Evolutionary conservation across 2,797 vertebrate species (phyloP), one percentile per base, ranked within the genome.

Genomic region (Zenarchopterus dispar): DNA sequence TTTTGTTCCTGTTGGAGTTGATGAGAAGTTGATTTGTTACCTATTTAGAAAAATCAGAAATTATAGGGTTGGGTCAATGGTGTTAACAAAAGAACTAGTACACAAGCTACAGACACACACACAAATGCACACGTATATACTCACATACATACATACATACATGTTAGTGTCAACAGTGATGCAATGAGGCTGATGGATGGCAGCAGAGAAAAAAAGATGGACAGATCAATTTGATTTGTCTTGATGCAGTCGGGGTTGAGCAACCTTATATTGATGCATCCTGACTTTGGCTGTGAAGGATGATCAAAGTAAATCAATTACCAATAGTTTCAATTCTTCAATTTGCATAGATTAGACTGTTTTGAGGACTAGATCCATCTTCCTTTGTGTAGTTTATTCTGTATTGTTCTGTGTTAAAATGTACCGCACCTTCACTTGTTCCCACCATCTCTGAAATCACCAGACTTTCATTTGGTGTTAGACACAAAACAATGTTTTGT

Each of bases 181-280:
- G 77, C 70, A 64, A 87, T 93, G 88, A 89, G 78, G 61, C 82
- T 92, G 93, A 94, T 91, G 89, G 91, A 93, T 92, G 88, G 82
- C 70, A 46, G 77, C 62, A 73, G 49, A 76, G 64, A 69, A 71
- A 81, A 77, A 82, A 76, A 70, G 73, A 87, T 70, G 71, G 85
- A 88, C 77, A 52, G 80, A 84, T 77, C 82, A 91, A 93, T 93
- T 91, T 84, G 84, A 93, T 93, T 93, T 92, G 87, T 88, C 84
- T 71, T 79, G 84, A 89, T 78, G 74, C 77, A 70, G 73, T 51
- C 48, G 45, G 62, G 69, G 67, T 70, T 65, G 50, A 23, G 43
- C 67, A 61, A 60, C 50, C 53, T 61, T 11, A 23, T 68, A 68
- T 75, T 75, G 66, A 63, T 73, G 61, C 75, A 52, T 80, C 53